Base-by-base conservation (phyloP, 2,113 vertebrate genomes). In the Ceyx melanurus region DNA sequence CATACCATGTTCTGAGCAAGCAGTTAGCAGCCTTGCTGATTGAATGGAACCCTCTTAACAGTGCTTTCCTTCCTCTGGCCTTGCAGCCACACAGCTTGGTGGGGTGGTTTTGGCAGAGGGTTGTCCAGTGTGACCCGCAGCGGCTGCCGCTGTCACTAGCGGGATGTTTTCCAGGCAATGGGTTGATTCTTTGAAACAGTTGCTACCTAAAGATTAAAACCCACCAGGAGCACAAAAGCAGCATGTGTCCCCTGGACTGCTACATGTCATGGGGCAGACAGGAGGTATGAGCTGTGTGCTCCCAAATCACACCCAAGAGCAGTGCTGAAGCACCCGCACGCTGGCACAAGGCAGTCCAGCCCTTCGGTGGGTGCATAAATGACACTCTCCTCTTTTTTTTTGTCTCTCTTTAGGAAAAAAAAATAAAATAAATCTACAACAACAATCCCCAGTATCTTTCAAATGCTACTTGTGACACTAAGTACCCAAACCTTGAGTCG, bases 171-270 rank as follows among this genome's bases (percentile, higher is more conserved):
- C 79, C 46, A 5, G 70, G 79, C 58, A 81, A 75, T 22, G 76
- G 86, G 88, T 88, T 94, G 92, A 35, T 84, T 89, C 77, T 80
- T 88, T 21, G 33, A 83, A 96, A 91, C 92, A 95, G 86, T 94
- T 92, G 94, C 66, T 96, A 90, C 82, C 84, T 82, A 26, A 86
- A 92, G 94, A 96, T 88, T 82, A 92, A 86, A 94, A 78, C 43
- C 4, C 4, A 73, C n/a, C 40, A 40, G 26, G 23, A 92, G 74
- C 66, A 91, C 78, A 94, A 84, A 86, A 89, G 92, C 85, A 75
- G 77, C 0, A 1, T 72, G 80, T 75, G 66, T 85, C 79, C 56
- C 74, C 66, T 16, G 60, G 88, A 84, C 62, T 58, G 62, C 84
- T 76, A 35, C 2, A 11, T 62, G 88, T 68, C 81, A 33, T 29